Evolutionary conservation across 2,888 invertebrate genomes (phyloP), one percentile per base, ranked within the genome.

Genomic region (Parapristionchus giblindavisi): DNA sequence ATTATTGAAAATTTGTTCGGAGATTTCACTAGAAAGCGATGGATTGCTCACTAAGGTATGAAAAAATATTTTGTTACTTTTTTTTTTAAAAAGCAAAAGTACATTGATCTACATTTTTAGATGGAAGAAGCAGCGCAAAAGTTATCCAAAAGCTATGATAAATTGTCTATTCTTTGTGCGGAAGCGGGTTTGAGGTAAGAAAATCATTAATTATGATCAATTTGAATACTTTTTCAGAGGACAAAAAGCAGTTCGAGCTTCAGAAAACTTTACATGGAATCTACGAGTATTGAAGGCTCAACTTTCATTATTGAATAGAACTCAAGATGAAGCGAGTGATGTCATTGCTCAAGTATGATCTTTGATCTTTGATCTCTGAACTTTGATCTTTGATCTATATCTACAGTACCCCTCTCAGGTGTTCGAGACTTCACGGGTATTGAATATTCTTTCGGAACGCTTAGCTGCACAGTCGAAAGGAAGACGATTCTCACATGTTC

Each of bases 201-300:
- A 36, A 40, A 6, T 88, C 52, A 84, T 87, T 70, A 89, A 88
- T 85, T n/a, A n/a, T n/a, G n/a, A n/a, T n/a, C n/a, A n/a, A n/a
- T n/a, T n/a, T n/a, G n/a, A n/a, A n/a, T 52, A 36, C 17, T 21
- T 66, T 74, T 24, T 29, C 70, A 71, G 73, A 61, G 73, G 73
- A 17, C 73, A 73, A n/a, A 73, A 77, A 52, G 75, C 74, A 2
- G 65, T 66, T 21, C 77, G 90, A 87, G 90, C 90, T 27, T 86
- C 88, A 66, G 91, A 91, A 81, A 91, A 90, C 81, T 91, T 90
- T 83, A 89, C 90, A 1, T 91, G 91, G 91, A 91, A 91, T 83
- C 89, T 91, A 58, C 88, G 91, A 48, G 89, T 91, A 54, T 86
- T 91, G 70, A 89, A 90, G 79, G 91, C 90, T 24, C 91, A 91